Percentiles rank a stretch among this genome's conserved stretches.
Conservation (phyloP, 2,797 vertebrate genomes). For the Lemur catta region DNA sequence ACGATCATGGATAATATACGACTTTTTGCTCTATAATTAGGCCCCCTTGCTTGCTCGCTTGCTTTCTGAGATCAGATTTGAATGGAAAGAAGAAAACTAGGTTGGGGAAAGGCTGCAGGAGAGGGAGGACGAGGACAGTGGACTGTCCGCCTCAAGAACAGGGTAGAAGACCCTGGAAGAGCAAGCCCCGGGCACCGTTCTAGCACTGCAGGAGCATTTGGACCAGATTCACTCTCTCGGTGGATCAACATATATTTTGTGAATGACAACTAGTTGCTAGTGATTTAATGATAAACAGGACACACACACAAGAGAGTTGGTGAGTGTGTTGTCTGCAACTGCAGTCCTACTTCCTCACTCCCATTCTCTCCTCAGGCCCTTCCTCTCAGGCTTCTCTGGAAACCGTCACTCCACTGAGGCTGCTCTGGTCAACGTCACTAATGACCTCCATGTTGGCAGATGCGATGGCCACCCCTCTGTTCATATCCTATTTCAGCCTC, state of each 20-base stretch:
- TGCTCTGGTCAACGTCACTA: background rate
- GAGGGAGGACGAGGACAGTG: too few relatives aligned
- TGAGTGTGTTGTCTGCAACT: background rate
- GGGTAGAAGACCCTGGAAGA: background rate
- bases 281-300: background rate
- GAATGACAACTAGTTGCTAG: background rate
- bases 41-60: background rate
- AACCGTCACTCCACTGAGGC: background rate
- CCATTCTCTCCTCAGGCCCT: background rate
- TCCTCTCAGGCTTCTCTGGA: background rate
- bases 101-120: background rate
- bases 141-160: background rate
- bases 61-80: background rate
- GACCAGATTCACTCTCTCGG: background rate
- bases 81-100: background rate
- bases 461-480: background rate
- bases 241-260: too few relatives aligned
- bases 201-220: background rate
- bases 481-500: background rate
- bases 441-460: background rate
- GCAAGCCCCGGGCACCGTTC: background rate
- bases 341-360: background rate
- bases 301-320: background rate
- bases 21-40: background rate
- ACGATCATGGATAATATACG: background rate